Conservation (phyloP, 1,140 invertebrate species). For the Diploscapter pachys region DNA sequence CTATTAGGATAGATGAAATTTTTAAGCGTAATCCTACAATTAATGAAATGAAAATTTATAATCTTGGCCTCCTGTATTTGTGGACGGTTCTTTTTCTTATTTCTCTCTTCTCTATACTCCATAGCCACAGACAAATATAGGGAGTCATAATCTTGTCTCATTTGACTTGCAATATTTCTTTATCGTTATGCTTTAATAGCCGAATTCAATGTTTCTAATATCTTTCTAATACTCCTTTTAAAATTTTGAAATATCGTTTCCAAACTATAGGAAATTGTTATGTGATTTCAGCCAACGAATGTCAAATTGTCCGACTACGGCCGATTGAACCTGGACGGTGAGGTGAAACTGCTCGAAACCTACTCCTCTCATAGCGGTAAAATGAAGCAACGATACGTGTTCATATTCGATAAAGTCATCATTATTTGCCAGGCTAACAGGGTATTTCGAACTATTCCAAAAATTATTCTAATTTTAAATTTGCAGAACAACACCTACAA, state of each 20-base stretch:
- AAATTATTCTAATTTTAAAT: conserved; percentile 7
- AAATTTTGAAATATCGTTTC: neutral
- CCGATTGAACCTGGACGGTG: conserved; percentile 81
- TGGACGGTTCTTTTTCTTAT: too few relatives aligned
- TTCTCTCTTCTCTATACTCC: too few relatives aligned
- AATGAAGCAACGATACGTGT: conserved; percentile 38
- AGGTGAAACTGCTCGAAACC: conserved; percentile 72
- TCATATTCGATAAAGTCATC: conserved; percentile 43
- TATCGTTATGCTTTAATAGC: too few relatives aligned
- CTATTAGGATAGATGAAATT: too few relatives aligned
- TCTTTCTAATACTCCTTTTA: conserved; percentile 63
- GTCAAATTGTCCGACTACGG: conserved; percentile 81
- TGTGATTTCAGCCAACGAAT: conserved; percentile 67
- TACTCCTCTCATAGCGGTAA: conserved; percentile 17
- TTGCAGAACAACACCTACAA: conserved; percentile 34
- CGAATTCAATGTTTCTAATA: conserved; percentile 20
- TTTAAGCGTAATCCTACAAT: too few relatives aligned
- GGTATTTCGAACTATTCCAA: conserved; percentile 16
- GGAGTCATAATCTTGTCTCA: too few relatives aligned
- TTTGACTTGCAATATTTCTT: neutral
- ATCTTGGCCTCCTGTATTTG: too few relatives aligned
- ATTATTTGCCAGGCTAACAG: conserved; percentile 37
- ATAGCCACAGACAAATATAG: too few relatives aligned
- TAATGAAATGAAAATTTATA: too few relatives aligned
- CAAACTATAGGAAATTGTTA: conserved; percentile 48